These are phyloP conservation scores for Oscheius onirici DNA, from an alignment of 2,888 invertebrate species.

Conservation along the genomic window DNA sequence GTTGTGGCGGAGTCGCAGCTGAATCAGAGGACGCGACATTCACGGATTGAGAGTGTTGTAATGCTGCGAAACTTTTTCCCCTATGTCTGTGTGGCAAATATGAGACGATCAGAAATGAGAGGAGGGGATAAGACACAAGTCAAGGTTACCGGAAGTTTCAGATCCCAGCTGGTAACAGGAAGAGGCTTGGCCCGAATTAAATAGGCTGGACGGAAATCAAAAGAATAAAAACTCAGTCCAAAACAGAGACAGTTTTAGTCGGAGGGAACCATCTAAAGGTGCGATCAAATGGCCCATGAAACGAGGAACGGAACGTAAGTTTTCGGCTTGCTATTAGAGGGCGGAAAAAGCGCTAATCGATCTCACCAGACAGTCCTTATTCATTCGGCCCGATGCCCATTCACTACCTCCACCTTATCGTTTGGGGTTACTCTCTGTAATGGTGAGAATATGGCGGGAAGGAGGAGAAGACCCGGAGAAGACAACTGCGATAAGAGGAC, in stretches of 20 bases:
- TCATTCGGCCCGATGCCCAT: too few species aligned
- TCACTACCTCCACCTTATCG: too few species aligned
- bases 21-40: conserved; percentile 5
- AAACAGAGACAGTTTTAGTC: not conserved
- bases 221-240: not conserved
- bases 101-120: not conserved
- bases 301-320: too few species aligned
- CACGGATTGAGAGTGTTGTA: not conserved
- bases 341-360: too few species aligned
- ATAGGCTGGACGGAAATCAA: not conserved
- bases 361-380: too few species aligned
- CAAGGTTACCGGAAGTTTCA: not conserved
- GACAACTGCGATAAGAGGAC: too few species aligned
- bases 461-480: too few species aligned
- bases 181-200: too few species aligned
- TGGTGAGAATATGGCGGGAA: too few species aligned
- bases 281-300: not conserved
- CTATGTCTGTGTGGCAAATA: not conserved
- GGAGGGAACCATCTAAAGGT: not conserved
- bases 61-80: conserved; percentile 6
- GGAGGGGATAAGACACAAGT: not conserved
- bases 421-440: too few species aligned
- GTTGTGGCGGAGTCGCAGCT: conserved; percentile 9
- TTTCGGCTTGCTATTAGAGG: too few species aligned
- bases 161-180: too few species aligned